These are phyloP conservation scores for Siniperca chuatsi DNA, from an alignment of 2,113 vertebrate species.

Conservation along the genomic window DNA sequence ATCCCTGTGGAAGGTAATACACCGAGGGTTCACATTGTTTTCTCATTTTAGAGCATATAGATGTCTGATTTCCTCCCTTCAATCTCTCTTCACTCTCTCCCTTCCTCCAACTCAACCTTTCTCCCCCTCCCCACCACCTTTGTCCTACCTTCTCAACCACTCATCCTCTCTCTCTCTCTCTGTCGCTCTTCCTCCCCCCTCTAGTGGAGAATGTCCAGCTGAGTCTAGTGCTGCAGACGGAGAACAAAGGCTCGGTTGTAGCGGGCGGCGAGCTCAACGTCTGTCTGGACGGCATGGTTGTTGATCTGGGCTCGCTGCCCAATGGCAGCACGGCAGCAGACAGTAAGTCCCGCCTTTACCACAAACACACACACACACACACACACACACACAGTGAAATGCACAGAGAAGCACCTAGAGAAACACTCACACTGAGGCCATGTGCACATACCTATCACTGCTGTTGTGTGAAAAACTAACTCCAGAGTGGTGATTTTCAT, in stretches of 20 bases:
- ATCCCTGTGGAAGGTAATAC: background rate
- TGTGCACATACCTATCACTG: background rate
- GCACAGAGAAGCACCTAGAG: background rate
- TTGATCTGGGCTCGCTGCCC: slow-evolving; percentile 92
- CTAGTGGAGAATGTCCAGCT: slow-evolving; percentile 97
- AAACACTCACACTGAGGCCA: background rate
- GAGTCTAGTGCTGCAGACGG: slow-evolving; percentile 94
- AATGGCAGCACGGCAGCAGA: slow-evolving; percentile 89
- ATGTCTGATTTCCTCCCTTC: background rate
- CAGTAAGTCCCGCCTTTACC: slow-evolving; percentile 88
- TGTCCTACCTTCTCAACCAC: slow-evolving; percentile 23
- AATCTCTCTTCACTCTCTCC: background rate
- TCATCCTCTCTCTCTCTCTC: slow-evolving; percentile 4
- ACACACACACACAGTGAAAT: slow-evolving; percentile 25
- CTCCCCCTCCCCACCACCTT: background rate
- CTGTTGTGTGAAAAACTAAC: background rate
- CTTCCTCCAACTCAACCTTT: background rate
- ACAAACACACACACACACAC: slow-evolving; percentile 34
- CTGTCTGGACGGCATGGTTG: slow-evolving; percentile 94
- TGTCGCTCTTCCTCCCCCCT: slow-evolving; percentile 21
- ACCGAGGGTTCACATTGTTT: background rate
- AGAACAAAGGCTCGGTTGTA: slow-evolving; percentile 96
- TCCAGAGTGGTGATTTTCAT: background rate
- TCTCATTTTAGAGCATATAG: background rate
- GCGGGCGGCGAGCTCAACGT: slow-evolving; percentile 93